These are phyloP conservation scores for Rhorus exstirpatorius DNA, from an alignment of 2,888 invertebrate genomes.

Conservation along the genomic window DNA sequence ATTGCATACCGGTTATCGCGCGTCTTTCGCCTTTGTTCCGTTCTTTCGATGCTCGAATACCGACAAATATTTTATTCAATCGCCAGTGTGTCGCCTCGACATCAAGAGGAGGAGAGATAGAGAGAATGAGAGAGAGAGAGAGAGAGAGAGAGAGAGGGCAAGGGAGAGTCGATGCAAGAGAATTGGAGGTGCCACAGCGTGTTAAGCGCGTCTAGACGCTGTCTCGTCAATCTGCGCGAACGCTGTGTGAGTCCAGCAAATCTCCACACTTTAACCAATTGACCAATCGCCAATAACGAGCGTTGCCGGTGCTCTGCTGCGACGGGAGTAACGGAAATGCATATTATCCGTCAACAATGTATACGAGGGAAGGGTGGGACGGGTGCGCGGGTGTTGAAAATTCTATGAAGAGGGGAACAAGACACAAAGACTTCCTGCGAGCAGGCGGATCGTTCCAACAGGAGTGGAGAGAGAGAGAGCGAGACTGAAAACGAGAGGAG, in stretches of 20 bases:
- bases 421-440: constrained; percentile 66
- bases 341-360: constrained; percentile 78
- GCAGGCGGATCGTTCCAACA: constrained; percentile 4
- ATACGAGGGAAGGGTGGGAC: constrained; percentile 42
- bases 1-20: neutral
- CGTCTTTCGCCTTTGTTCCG: constrained; percentile 4
- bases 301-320: constrained; percentile 66
- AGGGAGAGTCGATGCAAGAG: constrained; percentile 20
- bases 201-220: constrained; percentile 83
- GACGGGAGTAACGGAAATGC: constrained; percentile 80
- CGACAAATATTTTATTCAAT: constrained; percentile 40
- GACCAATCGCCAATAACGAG: constrained; percentile 80
- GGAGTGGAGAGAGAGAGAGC: neutral
- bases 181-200: constrained; percentile 71
- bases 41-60: constrained; percentile 13
- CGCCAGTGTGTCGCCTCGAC: neutral
- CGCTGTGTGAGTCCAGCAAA: constrained; percentile 51
- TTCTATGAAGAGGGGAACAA: constrained; percentile 36
- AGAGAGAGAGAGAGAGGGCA: too few species aligned
- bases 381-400: constrained; percentile 22
- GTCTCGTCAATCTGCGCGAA: constrained; percentile 81
- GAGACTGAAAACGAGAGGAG: constrained; percentile 28
- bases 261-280: constrained; percentile 82
- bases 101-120: neutral
- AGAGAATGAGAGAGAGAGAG: neutral